Evolutionary conservation across 1,140 invertebrate species (phyloP), one percentile per base, ranked within the genome.

Genomic region (Hestina assimilis): DNA sequence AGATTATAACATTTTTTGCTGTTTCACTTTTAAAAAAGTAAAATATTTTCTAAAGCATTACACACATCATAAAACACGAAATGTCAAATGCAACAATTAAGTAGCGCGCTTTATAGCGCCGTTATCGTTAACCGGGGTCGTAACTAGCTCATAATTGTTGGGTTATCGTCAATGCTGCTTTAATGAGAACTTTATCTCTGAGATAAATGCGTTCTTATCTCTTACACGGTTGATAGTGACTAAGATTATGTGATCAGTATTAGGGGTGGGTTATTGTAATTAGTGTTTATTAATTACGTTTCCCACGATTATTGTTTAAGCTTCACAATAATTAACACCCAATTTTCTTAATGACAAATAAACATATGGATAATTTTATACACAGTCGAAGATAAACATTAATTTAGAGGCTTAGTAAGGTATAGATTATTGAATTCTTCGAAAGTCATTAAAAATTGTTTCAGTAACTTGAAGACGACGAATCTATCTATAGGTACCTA

Each of bases 121-220:
- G 63, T 47, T 68, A 65, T 61, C 62, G 58, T 64, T 62, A 57
- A 63, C 24, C 43, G 43, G 43, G 48, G 47, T 70, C 60, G 54
- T 62, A 72, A 73, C 64, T 66, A 47, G 66, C 48, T 65, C 63
- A 41, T 83, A 80, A 79, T 84, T 70, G 74, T 67, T 23, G 66
- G 67, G 66, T 77, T 78, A 80, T 80, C 80, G 63, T 50, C 41
- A 65, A 67, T 69, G 66, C 64, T 69, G 63, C 63, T 73, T 74
- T 82, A 82, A 82, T 75, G 74, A 74, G 72, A 64, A 52, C 63
- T 72, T 68, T 75, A 74, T 66, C 54, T 66, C 61, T 7, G 20
- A 43, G 38, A 45, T 38, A 51, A 58, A 45, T 56, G 42, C 21
- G 42, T 14, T 21, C 61, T 71, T 79, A 82, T 78, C 76, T 72